A percentile compares a stretch with the other conserved stretches of the same genome.
Conservation (phyloP, 53 echinoderm and acorn worm genomes). For the Henricia sp. region DNA sequence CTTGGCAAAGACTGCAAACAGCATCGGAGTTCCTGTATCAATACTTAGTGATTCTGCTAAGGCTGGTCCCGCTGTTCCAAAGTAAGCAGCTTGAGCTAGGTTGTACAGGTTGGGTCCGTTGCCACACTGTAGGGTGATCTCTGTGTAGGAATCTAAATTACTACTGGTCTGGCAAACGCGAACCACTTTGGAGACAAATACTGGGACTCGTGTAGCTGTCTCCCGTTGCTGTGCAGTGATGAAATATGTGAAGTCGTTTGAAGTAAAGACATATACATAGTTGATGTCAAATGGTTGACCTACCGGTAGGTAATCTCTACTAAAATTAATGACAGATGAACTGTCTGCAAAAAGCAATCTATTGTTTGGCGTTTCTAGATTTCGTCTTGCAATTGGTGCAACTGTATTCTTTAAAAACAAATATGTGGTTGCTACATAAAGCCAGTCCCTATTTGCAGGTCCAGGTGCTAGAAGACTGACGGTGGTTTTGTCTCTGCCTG, state of each 20-base stretch:
- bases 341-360: neutral
- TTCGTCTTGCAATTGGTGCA: slow-evolving; percentile 13
- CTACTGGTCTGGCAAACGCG: slow-evolving; percentile 23
- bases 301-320: neutral
- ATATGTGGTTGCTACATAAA: too few relatives aligned
- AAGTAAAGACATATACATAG: slow-evolving; percentile 48
- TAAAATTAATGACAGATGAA: neutral
- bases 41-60: slow-evolving; percentile 44
- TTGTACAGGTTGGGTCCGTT: slow-evolving; percentile 11
- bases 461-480: too few relatives aligned
- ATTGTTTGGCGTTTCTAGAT: neutral
- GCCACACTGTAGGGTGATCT: slow-evolving; percentile 61
- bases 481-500: too few relatives aligned
- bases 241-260: slow-evolving; percentile 18
- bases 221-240: slow-evolving; percentile 22
- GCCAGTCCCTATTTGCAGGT: too few relatives aligned
- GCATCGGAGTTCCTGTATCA: too few relatives aligned
- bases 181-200: slow-evolving; percentile 40
- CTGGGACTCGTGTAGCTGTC: neutral
- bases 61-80: slow-evolving; percentile 66
- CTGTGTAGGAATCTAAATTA: slow-evolving; percentile 60
- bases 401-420: neutral
- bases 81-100: slow-evolving; percentile 65
- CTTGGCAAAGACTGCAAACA: too few relatives aligned
- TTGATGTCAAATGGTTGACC: slow-evolving; percentile 47